These are phyloP conservation scores for Yoshiicerus persimilis DNA, from an alignment of 1,140 invertebrate species.

Conservation along the genomic window DNA sequence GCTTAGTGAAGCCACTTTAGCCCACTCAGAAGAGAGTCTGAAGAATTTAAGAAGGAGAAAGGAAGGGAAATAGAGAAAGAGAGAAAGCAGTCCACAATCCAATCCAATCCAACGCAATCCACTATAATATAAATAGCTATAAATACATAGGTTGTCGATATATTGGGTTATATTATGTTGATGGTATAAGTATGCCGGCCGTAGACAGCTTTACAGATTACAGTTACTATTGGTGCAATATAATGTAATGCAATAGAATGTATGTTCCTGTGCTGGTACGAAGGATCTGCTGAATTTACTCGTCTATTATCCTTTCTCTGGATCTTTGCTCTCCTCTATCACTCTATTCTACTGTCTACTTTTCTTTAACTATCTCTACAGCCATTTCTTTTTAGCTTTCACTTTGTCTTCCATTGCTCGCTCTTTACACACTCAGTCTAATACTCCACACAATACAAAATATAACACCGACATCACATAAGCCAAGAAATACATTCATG, in stretches of 20 bases:
- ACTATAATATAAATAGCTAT: background rate
- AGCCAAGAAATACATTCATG: too few species aligned
- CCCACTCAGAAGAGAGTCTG: background rate
- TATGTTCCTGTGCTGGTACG: too few species aligned
- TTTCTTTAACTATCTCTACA: too few species aligned
- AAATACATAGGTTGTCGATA: background rate
- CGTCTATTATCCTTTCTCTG: background rate
- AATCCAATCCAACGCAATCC: background rate
- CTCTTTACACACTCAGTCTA: too few species aligned
- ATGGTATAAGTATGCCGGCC: too few species aligned
- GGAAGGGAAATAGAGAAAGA: background rate
- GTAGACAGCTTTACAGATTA: too few species aligned
- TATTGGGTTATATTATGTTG: background rate
- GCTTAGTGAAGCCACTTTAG: slow-evolving; percentile 1
- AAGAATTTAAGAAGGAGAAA: background rate
- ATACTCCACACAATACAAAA: too few species aligned
- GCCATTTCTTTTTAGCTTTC: too few species aligned
- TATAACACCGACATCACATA: too few species aligned
- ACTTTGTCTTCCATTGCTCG: too few species aligned
- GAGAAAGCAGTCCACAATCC: background rate
- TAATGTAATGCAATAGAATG: too few species aligned
- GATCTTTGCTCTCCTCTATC: background rate
- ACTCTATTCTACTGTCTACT: background rate
- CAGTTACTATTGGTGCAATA: too few species aligned
- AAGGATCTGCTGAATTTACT: background rate